Evolutionary conservation across 2,888 invertebrate genomes (phyloP).

Genomic region (Drosophila kuntzei): DNA sequence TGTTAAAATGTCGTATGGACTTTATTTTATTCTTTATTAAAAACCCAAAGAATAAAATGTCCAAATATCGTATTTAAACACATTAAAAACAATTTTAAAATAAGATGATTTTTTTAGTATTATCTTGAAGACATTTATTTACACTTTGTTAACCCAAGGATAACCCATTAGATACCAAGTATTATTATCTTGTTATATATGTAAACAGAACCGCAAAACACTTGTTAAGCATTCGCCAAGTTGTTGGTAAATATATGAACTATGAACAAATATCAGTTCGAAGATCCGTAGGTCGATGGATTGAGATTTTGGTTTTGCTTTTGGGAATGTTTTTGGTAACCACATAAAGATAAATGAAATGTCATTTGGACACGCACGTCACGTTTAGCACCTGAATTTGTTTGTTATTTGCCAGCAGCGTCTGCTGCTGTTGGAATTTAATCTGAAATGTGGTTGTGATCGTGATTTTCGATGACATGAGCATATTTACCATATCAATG

Average conservation of each 20-base stretch:
- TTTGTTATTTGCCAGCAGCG: slow-evolving; percentile 38
- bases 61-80: no score
- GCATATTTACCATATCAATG: slow-evolving; percentile 70
- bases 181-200: slow-evolving; percentile 19
- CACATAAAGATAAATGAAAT: slow-evolving; percentile 62
- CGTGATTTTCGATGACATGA: slow-evolving; percentile 74
- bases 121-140: not conserved
- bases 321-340: slow-evolving; percentile 16
- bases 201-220: slow-evolving; percentile 59
- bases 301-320: slow-evolving; percentile 9
- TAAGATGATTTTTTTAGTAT: no score
- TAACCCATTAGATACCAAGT: slow-evolving; percentile 25
- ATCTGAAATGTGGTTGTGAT: slow-evolving; percentile 29
- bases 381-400: slow-evolving; percentile 70
- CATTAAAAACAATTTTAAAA: no score
- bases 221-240: slow-evolving; percentile 67
- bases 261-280: slow-evolving; percentile 54
- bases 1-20: no score
- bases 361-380: slow-evolving; percentile 74
- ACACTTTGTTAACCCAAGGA: slow-evolving; percentile 1
- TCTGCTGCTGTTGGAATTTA: slow-evolving; percentile 32
- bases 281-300: slow-evolving; percentile 24
- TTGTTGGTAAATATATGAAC: slow-evolving; percentile 50
- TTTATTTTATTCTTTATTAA: no score
- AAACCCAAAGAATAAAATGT: no score